Evolutionary conservation across 2,113 vertebrate species (phyloP), one percentile per base, ranked within the genome.

Genomic region (Heteronetta atricapilla): DNA sequence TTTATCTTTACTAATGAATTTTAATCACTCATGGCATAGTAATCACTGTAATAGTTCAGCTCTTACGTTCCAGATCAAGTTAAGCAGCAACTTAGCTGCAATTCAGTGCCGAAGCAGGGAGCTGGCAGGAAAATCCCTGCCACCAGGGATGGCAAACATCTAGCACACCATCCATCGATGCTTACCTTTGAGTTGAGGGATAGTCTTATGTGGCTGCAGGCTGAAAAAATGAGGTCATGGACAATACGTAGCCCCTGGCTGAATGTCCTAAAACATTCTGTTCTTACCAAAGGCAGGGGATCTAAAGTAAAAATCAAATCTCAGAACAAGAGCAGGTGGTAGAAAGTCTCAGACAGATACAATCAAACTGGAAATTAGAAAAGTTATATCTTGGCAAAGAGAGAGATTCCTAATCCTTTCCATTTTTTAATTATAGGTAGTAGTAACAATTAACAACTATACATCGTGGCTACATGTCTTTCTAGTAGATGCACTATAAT

Each of bases 1-100:
- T 86, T 83, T 70, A 58, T 74, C 68, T 92, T 66, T 67, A 50
- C 46, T 60, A 83, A n/a, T 91, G 44, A 73, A n/a, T 87, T 84
- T 82, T 93, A 82, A 76, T 52, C 50, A 42, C 60, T 2, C 6
- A 3, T 67, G n/a, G 64, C 40, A 36, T 18, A 29, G 11, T 55
- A 62, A 48, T 85, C n/a, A 16, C 55, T 58, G 2, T 33, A 59
- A 40, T 6, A 34, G 55, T 19, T 74, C 72, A 68, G 40, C 48
- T 86, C 5, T 21, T 58, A 6, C 7, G 4, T 86, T 66, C 56
- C 50, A 55, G 72, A 79, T 50, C 68, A 63, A 34, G 13, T 48
- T 21, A 31, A 91, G 53, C 38, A 64, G 4, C 22, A 68, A 14
- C 38, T 92, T 38, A 58, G 50, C 33, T 86, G 36, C 58, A 44